Conservation (phyloP, 2,113 vertebrate species). For the Hippocampus zosterae region DNA sequence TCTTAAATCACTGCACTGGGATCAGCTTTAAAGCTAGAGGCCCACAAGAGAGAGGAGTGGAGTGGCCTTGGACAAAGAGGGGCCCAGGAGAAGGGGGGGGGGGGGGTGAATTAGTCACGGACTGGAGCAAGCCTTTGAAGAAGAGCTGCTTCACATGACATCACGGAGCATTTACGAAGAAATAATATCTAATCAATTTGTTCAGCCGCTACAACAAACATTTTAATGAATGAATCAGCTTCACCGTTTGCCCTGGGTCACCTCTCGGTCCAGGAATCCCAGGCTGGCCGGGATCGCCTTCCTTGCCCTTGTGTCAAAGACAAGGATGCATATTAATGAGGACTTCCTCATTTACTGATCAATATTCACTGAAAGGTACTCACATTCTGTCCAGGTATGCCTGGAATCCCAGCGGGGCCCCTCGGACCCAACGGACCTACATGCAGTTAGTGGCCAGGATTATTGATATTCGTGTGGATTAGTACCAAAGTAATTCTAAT, state of each 20-base stretch:
- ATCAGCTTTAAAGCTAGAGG: conserved; percentile 55
- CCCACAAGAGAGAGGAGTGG: conserved; percentile 39
- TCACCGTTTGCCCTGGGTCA: conserved; percentile 76
- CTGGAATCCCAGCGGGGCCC: conserved; percentile 77
- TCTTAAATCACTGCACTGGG: conserved; percentile 44
- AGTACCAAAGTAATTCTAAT: background rate
- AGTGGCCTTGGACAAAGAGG: conserved; percentile 40
- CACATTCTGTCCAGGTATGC: conserved; percentile 81
- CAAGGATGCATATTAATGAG: background rate
- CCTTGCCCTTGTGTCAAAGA: conserved; percentile 60
- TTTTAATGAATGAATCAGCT: conserved; percentile 32
- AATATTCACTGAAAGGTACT: conserved; percentile 31
- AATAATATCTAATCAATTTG: conserved; percentile 31
- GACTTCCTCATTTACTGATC: background rate
- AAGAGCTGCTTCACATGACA: conserved; percentile 44
- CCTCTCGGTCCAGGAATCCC: conserved; percentile 74
- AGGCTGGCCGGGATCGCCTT: conserved; percentile 67
- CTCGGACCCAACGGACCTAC: conserved; percentile 73
- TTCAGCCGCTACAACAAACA: conserved; percentile 32
- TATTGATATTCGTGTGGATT: background rate
- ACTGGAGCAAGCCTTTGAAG: conserved; percentile 51
- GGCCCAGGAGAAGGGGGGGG: background rate
- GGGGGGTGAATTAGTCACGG: conserved; percentile 51
- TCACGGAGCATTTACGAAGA: conserved; percentile 25
- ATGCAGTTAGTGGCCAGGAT: background rate